phyloP scores from a whole-genome alignment of 2,888 invertebrate species.

The Chrysotoxum bicinctum region DNA sequence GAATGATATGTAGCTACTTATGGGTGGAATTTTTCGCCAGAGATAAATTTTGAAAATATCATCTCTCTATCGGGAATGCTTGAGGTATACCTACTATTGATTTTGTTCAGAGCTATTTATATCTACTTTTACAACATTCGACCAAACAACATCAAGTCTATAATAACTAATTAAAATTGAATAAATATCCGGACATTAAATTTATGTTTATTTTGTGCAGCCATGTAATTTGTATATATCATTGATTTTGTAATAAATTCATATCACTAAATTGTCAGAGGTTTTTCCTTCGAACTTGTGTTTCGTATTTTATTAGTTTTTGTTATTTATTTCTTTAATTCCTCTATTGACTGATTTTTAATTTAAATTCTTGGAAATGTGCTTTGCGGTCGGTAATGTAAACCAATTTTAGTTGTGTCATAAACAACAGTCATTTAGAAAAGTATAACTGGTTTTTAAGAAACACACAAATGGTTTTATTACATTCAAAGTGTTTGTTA shows the following conservation, averaged over 20 bases:
- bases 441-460: too few species aligned
- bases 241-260: constrained; percentile 46
- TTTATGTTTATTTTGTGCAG: constrained; percentile 53
- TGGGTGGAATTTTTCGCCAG: background rate
- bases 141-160: background rate
- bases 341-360: too few species aligned
- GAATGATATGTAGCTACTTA: too few species aligned
- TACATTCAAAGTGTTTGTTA: too few species aligned
- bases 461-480: too few species aligned
- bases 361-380: too few species aligned
- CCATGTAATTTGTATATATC: constrained; percentile 49
- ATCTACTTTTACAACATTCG: background rate
- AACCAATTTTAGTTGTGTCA: too few species aligned
- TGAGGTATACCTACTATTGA: background rate
- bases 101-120: background rate
- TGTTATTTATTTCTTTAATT: too few species aligned
- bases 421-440: too few species aligned
- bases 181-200: constrained; percentile 15
- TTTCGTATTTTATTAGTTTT: background rate
- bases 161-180: constrained; percentile 27
- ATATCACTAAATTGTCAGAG: background rate
- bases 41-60: background rate
- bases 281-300: background rate
- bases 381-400: too few species aligned
- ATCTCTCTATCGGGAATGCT: background rate